These are phyloP conservation scores for Lophura nycthemera DNA, from an alignment of 2,113 vertebrate genomes.

Conservation along the genomic window DNA sequence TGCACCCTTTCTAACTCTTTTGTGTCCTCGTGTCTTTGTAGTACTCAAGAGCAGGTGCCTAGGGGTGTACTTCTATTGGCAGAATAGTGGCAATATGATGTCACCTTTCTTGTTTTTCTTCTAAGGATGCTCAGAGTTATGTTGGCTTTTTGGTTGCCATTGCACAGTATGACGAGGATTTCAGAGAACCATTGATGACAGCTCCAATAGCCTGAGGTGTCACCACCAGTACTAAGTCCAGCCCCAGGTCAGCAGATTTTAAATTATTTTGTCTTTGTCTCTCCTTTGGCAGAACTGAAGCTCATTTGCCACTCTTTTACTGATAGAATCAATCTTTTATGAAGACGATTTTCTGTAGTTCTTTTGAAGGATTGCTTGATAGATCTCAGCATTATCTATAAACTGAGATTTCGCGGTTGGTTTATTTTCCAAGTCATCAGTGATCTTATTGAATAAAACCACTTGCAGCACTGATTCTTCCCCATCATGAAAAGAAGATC, in stretches of 20 bases:
- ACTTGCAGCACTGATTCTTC: neutral
- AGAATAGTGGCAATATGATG: neutral
- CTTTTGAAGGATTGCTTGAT: neutral
- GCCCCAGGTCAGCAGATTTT: neutral
- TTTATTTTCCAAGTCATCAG: neutral
- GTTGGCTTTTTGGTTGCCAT: neutral
- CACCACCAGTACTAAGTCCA: neutral
- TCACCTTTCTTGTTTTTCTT: neutral
- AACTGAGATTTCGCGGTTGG: neutral
- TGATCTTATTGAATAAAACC: neutral
- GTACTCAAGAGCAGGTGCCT: accelerated
- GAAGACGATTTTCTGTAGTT: neutral
- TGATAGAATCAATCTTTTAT: neutral
- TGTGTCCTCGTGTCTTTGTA: neutral
- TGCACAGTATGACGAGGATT: neutral
- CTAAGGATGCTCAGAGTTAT: neutral
- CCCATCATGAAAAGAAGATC: accelerated
- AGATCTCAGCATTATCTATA: neutral
- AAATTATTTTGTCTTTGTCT: neutral
- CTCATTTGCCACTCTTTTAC: neutral
- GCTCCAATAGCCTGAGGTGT: neutral
- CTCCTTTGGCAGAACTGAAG: neutral
- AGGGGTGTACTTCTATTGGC: neutral
- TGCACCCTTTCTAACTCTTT: neutral
- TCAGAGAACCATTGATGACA: neutral